phyloP scores from a whole-genome alignment of 2,113 vertebrate genomes.

The Recurvirostra avosetta region DNA sequence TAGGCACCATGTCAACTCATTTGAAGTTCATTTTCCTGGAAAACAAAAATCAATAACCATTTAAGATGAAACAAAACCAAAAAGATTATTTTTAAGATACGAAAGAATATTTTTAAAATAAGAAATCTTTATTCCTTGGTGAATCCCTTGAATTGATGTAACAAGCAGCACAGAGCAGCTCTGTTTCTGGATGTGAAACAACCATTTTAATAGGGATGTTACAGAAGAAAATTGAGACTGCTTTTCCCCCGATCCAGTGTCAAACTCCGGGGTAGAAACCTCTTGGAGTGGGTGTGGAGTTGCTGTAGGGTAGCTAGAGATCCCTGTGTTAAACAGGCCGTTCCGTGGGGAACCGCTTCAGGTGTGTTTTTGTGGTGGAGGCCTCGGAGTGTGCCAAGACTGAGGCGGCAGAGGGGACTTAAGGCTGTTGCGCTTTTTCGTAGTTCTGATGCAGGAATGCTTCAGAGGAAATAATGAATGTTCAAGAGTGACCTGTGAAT shows the following conservation, averaged over 20 bases:
- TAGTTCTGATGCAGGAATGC: not conserved
- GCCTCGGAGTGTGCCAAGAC: not conserved
- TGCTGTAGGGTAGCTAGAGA: not conserved
- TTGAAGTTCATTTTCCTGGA: not conserved
- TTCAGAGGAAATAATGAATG: not conserved
- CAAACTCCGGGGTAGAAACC: not conserved
- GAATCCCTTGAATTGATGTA: not conserved
- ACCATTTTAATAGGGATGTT: not conserved
- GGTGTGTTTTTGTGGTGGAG: not conserved
- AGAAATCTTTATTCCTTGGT: not conserved
- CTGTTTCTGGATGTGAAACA: not conserved
- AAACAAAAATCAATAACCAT: not conserved
- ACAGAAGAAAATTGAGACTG: not conserved
- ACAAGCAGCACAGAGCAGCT: not conserved
- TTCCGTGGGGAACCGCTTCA: not conserved
- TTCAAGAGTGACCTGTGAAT: not conserved
- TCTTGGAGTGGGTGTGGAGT: not conserved
- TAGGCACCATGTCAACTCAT: not conserved
- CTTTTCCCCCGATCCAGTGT: not conserved
- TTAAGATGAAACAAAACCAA: not conserved
- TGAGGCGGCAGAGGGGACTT: not conserved
- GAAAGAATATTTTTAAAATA: not conserved
- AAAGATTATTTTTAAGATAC: not conserved
- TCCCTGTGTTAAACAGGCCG: not conserved
- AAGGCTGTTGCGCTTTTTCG: not conserved